These are phyloP conservation scores for Epirrhoe alternata DNA, from an alignment of 2,888 invertebrate genomes.

Conservation along the genomic window DNA sequence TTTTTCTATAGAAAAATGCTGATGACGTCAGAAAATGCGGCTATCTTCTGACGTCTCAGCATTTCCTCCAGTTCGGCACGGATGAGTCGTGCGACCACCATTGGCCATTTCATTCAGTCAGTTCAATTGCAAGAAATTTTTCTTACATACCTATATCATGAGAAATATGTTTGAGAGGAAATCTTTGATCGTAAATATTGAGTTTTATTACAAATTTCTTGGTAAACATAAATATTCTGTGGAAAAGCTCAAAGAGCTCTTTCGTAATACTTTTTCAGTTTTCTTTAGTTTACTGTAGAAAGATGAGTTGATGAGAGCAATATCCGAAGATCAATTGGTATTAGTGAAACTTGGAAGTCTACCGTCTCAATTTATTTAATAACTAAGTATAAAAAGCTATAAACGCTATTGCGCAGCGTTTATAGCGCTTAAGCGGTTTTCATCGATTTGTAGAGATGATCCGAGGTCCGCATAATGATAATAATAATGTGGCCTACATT, in stretches of 20 bases:
- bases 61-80: too few species aligned
- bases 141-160: not conserved
- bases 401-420: too few species aligned
- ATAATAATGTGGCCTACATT: too few species aligned
- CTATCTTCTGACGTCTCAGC: too few species aligned
- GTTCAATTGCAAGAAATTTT: not conserved
- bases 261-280: slow-evolving; percentile 5
- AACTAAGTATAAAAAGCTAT: too few species aligned
- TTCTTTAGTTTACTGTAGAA: not conserved
- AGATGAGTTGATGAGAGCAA: not conserved
- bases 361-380: not conserved
- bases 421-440: too few species aligned
- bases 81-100: too few species aligned
- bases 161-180: slow-evolving; percentile 23
- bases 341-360: not conserved
- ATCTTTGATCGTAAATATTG: slow-evolving; percentile 34
- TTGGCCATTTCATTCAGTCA: not conserved
- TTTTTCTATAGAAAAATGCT: too few species aligned
- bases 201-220: slow-evolving; percentile 24
- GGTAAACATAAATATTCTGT: slow-evolving; percentile 11
- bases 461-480: too few species aligned
- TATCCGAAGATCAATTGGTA: not conserved
- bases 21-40: too few species aligned
- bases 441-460: too few species aligned
- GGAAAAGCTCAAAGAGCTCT: slow-evolving; percentile 8